phyloP scores from a whole-genome alignment of 2,888 invertebrate species.

The Rhogogaster chlorosoma region DNA sequence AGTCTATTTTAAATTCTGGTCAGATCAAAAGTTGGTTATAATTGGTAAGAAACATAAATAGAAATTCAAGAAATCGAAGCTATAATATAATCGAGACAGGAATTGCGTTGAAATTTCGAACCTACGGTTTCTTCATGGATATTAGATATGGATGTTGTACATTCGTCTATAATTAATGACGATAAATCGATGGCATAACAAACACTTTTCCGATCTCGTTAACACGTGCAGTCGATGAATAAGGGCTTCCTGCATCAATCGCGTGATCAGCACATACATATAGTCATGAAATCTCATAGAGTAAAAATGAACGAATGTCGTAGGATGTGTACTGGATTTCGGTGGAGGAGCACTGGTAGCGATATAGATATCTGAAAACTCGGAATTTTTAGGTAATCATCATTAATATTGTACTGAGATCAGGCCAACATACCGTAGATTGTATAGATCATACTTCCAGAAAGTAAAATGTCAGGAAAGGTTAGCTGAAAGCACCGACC shows the following conservation, averaged over 20 bases:
- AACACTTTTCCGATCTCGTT: background rate
- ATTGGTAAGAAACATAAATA: too few species aligned
- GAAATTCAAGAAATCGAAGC: too few species aligned
- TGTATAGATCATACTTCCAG: background rate
- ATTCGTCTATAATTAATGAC: background rate
- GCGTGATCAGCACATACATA: background rate
- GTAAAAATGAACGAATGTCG: background rate
- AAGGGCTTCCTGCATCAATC: background rate
- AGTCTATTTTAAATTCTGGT: too few species aligned
- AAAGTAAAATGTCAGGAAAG: background rate
- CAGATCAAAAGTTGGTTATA: too few species aligned
- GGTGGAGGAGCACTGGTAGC: background rate
- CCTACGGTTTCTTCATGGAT: too few species aligned
- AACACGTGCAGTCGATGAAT: background rate
- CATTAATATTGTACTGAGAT: background rate
- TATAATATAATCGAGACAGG: too few species aligned
- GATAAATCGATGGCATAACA: background rate
- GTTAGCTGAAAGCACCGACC: constrained; percentile 16
- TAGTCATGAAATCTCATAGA: background rate
- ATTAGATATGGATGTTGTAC: background rate
- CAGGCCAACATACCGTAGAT: background rate
- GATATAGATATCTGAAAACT: background rate
- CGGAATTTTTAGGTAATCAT: background rate
- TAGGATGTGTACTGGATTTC: background rate
- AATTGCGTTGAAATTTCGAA: too few species aligned